A percentile compares a stretch with the other conserved stretches of the same genome.
These are phyloP conservation scores for Lithobates sylvaticus DNA, from an alignment of 2,797 vertebrate species.

Conservation along the genomic window DNA sequence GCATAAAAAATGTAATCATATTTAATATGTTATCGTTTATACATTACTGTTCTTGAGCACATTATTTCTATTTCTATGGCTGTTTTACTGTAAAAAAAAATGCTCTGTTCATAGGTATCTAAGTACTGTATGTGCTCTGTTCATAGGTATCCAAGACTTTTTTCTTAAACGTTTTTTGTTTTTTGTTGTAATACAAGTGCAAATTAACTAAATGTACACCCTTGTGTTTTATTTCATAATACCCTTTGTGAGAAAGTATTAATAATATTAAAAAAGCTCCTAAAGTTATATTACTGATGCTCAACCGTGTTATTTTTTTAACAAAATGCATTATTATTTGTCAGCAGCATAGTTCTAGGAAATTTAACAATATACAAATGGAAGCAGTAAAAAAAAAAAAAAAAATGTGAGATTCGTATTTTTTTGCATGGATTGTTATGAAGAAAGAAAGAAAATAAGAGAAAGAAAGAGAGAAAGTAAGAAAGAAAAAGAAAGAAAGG, in stretches of 20 bases:
- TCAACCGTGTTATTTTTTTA: not conserved
- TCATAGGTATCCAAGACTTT: not conserved
- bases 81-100: not conserved
- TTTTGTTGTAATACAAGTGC: not conserved
- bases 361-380: no score
- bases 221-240: not conserved
- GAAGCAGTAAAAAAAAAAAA: no score
- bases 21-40: not conserved
- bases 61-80: not conserved
- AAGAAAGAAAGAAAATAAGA: no score
- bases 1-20: not conserved
- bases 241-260: not conserved
- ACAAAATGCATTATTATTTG: no score
- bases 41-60: no score
- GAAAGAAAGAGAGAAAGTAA: not conserved
- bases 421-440: no score
- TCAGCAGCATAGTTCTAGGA: no score
- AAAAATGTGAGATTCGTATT: no score
- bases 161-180: not conserved
- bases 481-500: not conserved
- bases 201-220: not conserved
- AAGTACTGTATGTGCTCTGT: no score
- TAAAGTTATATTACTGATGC: not conserved
- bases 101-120: not conserved
- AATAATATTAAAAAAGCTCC: not conserved